phyloP scores from a whole-genome alignment of 2,797 vertebrate genomes.

The Malacoraja senta region DNA sequence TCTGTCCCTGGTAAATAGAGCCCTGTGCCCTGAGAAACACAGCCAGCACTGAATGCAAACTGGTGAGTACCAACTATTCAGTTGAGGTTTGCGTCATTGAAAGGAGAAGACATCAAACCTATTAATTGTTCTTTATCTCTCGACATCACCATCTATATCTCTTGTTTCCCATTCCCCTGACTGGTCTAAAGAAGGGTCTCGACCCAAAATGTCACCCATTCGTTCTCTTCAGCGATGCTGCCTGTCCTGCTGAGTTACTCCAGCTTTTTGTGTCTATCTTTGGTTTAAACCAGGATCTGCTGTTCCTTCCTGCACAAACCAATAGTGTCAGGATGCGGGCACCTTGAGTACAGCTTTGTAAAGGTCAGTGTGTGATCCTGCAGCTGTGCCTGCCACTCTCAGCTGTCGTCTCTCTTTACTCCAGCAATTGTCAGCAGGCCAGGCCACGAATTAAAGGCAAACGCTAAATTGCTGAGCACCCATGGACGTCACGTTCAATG shows the following conservation, averaged over 20 bases:
- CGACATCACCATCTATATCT: too few species aligned
- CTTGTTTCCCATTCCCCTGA: too few species aligned
- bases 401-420: not conserved
- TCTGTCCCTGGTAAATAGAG: too few species aligned
- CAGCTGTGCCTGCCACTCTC: constrained; percentile 7
- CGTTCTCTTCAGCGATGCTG: too few species aligned
- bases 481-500: not conserved
- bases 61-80: not conserved
- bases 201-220: too few species aligned
- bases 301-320: too few species aligned
- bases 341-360: not conserved
- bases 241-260: too few species aligned
- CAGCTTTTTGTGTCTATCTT: too few species aligned
- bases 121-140: too few species aligned
- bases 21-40: not conserved
- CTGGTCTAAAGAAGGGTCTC: too few species aligned
- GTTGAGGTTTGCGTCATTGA: not conserved
- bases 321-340: not conserved
- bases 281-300: too few species aligned
- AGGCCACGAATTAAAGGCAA: not conserved
- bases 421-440: not conserved
- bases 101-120: not conserved
- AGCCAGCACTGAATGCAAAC: not conserved
- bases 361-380: not conserved
- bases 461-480: not conserved